phyloP scores from a whole-genome alignment of 2,797 vertebrate genomes.

The Oreortyx pictus region DNA sequence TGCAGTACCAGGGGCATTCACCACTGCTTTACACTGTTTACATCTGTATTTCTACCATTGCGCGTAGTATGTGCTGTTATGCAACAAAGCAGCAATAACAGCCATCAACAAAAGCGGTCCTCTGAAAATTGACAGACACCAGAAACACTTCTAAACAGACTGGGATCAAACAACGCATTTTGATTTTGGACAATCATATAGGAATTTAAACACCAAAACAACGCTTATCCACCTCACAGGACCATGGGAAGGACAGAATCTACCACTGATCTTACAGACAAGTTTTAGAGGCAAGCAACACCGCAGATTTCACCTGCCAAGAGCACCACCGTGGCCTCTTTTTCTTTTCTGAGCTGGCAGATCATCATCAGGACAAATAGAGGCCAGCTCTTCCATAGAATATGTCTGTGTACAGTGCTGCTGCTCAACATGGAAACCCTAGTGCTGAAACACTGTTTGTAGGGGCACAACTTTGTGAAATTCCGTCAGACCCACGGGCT shows the following conservation, averaged over 20 bases:
- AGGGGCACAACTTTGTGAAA: neutral
- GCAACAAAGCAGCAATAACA: neutral
- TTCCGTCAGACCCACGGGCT: neutral
- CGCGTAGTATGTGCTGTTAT: accelerated
- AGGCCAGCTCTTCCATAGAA: accelerated
- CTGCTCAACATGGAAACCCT: accelerated
- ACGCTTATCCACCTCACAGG: neutral
- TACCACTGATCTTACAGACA: neutral
- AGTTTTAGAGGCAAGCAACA: neutral
- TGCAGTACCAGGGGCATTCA: neutral
- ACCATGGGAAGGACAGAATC: neutral
- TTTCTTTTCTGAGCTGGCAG: neutral
- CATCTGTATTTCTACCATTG: neutral
- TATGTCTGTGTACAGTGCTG: neutral
- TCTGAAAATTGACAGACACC: neutral
- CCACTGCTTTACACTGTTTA: neutral
- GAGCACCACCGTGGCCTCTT: neutral
- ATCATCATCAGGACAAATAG: neutral
- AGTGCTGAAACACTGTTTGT: too few relatives aligned
- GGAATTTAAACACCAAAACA: neutral
- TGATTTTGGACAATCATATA: neutral
- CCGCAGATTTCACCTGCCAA: neutral
- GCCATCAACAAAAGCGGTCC: neutral
- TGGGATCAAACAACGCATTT: neutral
- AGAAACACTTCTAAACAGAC: neutral